These are phyloP conservation scores for Synergus japonicus DNA, from an alignment of 2,888 invertebrate species.

Conservation along the genomic window DNA sequence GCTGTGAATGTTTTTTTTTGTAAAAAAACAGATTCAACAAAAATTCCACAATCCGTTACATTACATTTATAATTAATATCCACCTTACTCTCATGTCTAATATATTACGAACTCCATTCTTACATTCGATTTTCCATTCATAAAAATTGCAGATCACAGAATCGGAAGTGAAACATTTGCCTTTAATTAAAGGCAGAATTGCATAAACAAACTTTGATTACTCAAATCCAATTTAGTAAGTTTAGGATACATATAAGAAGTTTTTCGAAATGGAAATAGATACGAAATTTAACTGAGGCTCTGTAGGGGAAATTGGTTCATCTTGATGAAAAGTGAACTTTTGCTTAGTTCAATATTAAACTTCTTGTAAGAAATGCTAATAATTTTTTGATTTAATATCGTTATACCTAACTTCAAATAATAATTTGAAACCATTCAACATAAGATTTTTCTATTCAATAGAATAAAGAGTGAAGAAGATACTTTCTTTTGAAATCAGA, in stretches of 20 bases:
- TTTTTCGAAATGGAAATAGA: not conserved
- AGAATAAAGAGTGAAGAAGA: not conserved
- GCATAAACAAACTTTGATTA: not conserved
- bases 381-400: not conserved
- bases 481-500: not conserved
- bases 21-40: constrained; percentile 14
- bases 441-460: not conserved
- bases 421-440: not conserved
- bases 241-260: not conserved
- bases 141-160: not conserved
- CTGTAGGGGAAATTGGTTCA: not conserved
- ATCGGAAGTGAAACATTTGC: not conserved
- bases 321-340: not conserved
- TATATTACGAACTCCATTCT: too few species aligned
- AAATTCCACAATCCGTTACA: constrained; percentile 13
- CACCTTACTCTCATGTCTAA: not conserved
- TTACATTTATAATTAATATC: not conserved
- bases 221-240: not conserved
- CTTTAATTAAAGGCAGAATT: not conserved
- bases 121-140: not conserved
- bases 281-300: not conserved
- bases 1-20: constrained; percentile 38
- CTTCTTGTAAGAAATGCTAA: not conserved
- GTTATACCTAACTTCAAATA: not conserved
- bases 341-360: not conserved